These are phyloP conservation scores for Blennius ocellaris DNA, from an alignment of 2,113 vertebrate genomes.

Conservation along the genomic window DNA sequence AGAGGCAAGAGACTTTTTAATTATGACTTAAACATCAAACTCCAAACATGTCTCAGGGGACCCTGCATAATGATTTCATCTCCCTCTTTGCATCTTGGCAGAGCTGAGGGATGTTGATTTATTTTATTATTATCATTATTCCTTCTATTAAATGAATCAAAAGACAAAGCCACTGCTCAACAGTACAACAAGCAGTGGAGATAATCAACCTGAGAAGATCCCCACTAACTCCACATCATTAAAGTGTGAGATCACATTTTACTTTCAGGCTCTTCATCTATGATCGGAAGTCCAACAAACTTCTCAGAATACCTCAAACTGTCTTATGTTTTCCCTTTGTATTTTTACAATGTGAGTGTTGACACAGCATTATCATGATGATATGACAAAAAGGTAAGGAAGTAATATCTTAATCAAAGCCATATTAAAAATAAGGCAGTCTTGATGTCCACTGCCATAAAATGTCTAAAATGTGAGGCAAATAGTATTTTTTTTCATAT, in stretches of 20 bases:
- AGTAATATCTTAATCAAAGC: no score
- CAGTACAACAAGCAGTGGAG: not conserved
- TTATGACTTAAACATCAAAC: constrained; percentile 83
- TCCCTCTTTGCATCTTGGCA: constrained; percentile 41
- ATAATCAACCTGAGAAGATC: not conserved
- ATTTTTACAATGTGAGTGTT: no score
- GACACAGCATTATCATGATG: no score
- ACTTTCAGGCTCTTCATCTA: not conserved
- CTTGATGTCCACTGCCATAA: no score
- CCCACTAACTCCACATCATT: not conserved
- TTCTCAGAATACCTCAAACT: not conserved
- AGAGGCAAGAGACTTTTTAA: constrained; percentile 81
- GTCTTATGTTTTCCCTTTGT: not conserved
- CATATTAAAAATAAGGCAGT: no score
- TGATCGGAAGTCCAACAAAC: not conserved
- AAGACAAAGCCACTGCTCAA: constrained; percentile 15
- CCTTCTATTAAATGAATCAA: constrained; percentile 38
- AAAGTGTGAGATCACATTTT: not conserved
- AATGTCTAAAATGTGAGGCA: no score
- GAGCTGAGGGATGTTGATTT: constrained; percentile 41
- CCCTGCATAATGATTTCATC: constrained; percentile 75
- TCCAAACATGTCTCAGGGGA: constrained; percentile 76
- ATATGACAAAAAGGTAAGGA: no score
- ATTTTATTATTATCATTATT: constrained; percentile 47
- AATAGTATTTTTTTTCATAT: no score